Evolutionary conservation across 2,888 invertebrate species (phyloP), one percentile per base, ranked within the genome.

Genomic region (Octodonta nipae): DNA sequence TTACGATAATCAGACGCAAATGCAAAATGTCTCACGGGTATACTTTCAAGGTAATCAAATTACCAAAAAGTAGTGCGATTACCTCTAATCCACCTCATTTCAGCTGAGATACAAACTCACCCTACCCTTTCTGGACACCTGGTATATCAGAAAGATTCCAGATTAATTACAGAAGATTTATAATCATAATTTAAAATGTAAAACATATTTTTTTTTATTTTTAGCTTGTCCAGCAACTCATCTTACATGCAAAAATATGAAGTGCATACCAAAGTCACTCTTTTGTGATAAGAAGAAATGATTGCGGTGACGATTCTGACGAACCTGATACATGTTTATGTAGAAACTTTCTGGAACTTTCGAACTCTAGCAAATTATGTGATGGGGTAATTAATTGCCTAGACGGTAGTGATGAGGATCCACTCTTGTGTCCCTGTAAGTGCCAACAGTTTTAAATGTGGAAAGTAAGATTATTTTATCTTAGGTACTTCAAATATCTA

Each of bases 351-450:
- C 60, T 84, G 33, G 66, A 70, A 42, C 63, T 78, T n/a, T 74
- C 78, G 0, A 67, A 70, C 49, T 78, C 82, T 1, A 63, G 68
- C 0, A 71, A 73, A 43, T 63, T 86, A 3, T 88, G 87, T 52
- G 83, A 87, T 50, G 83, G 83, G 1, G 63, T 73, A 4, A 63
- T 80, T 5, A 77, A 87, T 51, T 87, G 87, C 50, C 62, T 69
- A 40, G 85, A 87, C 51, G 75, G 77, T 43, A 74, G 73, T 32
- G 87, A 87, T 47, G 87, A 87, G 52, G 70, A 71, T 40, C 73
- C 76, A 0, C 58, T 63, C 42, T 55, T 66, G 13, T 83, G 84
- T 51, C 66, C 66, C 36, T 82, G 82, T 50, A 71, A 55, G n/a
- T 3, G 48, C 57, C 2, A 51, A 55, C 14, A 64, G 61, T 33